Evolutionary conservation across 92 coral and sea anemone species (phyloP).

Genomic region (Epizoanthus rinbou): DNA sequence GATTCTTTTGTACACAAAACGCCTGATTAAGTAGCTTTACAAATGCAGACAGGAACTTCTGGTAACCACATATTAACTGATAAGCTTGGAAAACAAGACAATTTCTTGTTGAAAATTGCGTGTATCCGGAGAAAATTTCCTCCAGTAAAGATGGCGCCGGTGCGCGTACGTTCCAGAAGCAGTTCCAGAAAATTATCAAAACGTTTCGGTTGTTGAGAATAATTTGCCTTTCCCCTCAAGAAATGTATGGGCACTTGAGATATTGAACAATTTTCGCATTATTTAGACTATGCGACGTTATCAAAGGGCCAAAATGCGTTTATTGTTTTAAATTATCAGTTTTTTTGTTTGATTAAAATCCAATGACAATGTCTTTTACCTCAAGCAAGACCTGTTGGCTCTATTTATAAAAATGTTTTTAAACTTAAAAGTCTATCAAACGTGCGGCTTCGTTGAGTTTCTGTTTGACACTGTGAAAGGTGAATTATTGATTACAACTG

Average conservation of each 20-base stretch:
- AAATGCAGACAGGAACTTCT: background rate
- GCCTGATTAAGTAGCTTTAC: constrained; percentile 11
- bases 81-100: background rate
- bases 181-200: background rate
- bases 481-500: constrained; percentile 7
- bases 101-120: background rate
- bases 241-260: constrained; percentile 3
- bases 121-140: background rate
- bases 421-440: too few relatives aligned
- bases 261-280: background rate
- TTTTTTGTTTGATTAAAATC: too few relatives aligned
- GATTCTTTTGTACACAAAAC: background rate
- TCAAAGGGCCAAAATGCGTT: background rate
- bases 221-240: constrained; percentile 1
- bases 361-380: too few relatives aligned
- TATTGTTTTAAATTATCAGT: background rate
- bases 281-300: background rate
- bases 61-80: background rate
- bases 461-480: background rate
- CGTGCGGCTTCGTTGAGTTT: background rate
- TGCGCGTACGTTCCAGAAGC: too few relatives aligned
- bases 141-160: background rate
- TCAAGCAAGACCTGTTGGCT: too few relatives aligned
- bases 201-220: background rate
- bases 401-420: too few relatives aligned